Conservation (phyloP, 2,113 vertebrate genomes). For the Hiodon alosoides region DNA sequence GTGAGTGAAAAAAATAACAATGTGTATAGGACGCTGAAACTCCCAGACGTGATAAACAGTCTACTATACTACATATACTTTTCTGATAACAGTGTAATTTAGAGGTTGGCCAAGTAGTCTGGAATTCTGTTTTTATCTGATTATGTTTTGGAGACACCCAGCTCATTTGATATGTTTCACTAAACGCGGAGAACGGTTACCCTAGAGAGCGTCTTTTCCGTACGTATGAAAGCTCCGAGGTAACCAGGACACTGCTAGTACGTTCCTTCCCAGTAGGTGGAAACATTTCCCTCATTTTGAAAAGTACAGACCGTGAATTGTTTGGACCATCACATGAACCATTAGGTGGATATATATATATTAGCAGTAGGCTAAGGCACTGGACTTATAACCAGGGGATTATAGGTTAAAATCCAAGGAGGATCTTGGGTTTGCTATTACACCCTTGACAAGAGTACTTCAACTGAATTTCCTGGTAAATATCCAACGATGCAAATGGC, state of each 20-base stretch:
- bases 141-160: neutral
- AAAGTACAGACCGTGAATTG: neutral
- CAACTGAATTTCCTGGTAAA: too few species aligned
- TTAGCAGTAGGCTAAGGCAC: too few species aligned
- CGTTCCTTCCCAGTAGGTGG: neutral
- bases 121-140: neutral
- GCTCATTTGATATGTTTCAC: neutral
- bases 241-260: too few species aligned
- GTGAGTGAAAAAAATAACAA: too few species aligned
- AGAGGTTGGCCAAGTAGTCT: neutral
- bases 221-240: neutral
- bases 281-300: constrained; percentile 7
- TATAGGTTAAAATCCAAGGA: too few species aligned
- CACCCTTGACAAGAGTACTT: too few species aligned
- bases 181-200: neutral
- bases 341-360: too few species aligned
- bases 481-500: too few species aligned
- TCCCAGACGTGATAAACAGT: too few species aligned
- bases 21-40: too few species aligned
- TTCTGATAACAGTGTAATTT: neutral
- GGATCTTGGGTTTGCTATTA: too few species aligned
- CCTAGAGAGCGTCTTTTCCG: neutral
- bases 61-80: neutral
- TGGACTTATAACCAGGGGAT: too few species aligned
- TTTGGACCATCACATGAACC: neutral